Percentiles rank a stretch among this genome's conserved stretches.
Conservation (phyloP, 2,797 vertebrate genomes). For the Rhinophrynus dorsalis region DNA sequence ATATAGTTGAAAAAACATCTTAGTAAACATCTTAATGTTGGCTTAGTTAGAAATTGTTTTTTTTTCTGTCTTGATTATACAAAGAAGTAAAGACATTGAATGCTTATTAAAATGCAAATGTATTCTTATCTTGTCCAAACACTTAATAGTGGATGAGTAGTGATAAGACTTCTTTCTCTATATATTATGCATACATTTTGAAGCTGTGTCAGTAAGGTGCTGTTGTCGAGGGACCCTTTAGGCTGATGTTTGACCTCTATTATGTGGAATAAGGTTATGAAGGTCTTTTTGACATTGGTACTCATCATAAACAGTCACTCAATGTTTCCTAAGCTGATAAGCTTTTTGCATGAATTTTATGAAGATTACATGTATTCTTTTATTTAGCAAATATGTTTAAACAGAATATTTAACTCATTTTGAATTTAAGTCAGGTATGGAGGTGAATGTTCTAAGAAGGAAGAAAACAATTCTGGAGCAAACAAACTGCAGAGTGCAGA, state of each 20-base stretch:
- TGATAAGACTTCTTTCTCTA: conserved; percentile 63
- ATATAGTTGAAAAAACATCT: no score
- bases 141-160: conserved; percentile 75
- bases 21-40: no score
- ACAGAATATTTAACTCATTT: no score
- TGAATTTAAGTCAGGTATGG: no score
- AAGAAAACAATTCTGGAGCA: no score
- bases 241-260: conserved; percentile 52
- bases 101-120: conserved; percentile 69
- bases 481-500: no score
- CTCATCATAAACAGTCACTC: conserved; percentile 30
- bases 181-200: conserved; percentile 49
- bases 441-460: no score
- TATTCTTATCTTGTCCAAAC: conserved; percentile 77
- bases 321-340: not conserved
- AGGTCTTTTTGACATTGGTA: conserved; percentile 34
- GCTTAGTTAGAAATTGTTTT: conserved; percentile 18
- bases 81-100: conserved; percentile 53
- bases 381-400: no score
- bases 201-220: conserved; percentile 52
- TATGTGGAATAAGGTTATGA: conserved; percentile 43
- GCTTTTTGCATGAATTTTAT: no score
- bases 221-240: conserved; percentile 50
- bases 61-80: conserved; percentile 48
- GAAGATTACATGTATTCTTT: no score